Percentiles rank a stretch among this genome's conserved stretches.
These are phyloP conservation scores for Erythrocercus mccallii DNA, from an alignment of 2,113 vertebrate genomes.

Conservation along the genomic window DNA sequence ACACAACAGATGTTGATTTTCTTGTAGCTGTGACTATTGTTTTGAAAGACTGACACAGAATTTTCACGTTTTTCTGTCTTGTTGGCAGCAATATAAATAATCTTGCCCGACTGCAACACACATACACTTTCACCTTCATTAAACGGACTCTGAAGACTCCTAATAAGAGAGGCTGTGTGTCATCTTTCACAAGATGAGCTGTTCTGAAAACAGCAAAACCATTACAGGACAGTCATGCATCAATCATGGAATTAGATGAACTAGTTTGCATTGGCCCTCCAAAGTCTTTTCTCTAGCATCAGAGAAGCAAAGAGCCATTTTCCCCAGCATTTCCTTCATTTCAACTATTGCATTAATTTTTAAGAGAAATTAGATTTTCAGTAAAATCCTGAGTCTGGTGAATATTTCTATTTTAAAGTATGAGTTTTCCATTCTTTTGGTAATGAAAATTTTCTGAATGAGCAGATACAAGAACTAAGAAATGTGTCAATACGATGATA, in stretches of 20 bases:
- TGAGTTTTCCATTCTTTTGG: not conserved
- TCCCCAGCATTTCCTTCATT: not conserved
- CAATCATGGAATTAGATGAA: not conserved
- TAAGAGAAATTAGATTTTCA: not conserved
- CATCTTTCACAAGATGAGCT: not conserved
- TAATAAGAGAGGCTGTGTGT: not conserved
- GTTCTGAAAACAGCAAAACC: not conserved
- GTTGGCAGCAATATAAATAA: constrained; percentile 41
- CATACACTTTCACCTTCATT: not conserved
- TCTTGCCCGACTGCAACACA: not conserved
- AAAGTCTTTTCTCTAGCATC: not conserved
- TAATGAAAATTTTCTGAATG: not conserved
- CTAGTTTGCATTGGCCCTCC: not conserved
- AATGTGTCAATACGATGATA: not conserved
- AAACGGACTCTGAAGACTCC: not conserved
- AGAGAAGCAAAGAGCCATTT: not conserved
- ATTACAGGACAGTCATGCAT: not conserved
- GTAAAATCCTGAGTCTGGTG: not conserved
- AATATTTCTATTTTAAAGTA: not conserved
- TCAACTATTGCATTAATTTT: not conserved
- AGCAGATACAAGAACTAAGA: not conserved
- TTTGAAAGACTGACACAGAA: constrained; percentile 65
- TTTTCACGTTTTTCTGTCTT: constrained; percentile 53
- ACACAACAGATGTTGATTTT: constrained; percentile 66
- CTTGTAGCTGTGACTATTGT: constrained; percentile 61